Percentiles rank a stretch among this genome's conserved stretches.
Conservation (phyloP, 2,113 vertebrate species). For the Uropsilus gracilis region DNA sequence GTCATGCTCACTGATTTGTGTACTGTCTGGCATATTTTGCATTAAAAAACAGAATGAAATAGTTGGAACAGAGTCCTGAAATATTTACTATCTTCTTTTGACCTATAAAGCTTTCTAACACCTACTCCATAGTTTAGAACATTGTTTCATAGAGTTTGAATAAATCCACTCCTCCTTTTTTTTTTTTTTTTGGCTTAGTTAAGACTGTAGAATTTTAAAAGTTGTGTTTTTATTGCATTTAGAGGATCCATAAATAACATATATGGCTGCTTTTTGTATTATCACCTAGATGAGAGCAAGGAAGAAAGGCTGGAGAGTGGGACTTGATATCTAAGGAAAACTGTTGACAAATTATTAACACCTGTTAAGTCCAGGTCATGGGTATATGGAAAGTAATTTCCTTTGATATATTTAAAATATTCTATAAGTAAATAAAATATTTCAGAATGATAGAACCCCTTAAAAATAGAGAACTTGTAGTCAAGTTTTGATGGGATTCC, state of each 20-base stretch:
- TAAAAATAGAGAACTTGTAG: neutral
- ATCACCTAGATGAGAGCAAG: neutral
- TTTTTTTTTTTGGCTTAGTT: neutral
- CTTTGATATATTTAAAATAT: neutral
- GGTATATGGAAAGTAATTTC: neutral
- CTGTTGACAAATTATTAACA: constrained; percentile 14
- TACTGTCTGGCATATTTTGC: neutral
- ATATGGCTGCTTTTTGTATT: neutral
- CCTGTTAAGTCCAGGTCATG: neutral
- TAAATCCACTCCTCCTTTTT: neutral
- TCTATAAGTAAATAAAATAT: neutral
- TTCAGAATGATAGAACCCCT: neutral
- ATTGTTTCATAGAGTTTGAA: neutral
- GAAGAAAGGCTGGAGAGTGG: neutral
- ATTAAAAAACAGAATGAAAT: neutral
- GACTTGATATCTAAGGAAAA: constrained; percentile 32
- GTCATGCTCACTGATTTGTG: neutral
- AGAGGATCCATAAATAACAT: neutral
- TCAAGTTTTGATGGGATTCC: neutral
- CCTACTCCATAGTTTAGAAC: neutral
- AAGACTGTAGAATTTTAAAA: neutral
- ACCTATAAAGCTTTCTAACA: neutral
- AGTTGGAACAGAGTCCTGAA: neutral
- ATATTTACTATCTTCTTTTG: constrained; percentile 20
- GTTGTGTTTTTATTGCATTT: neutral